phyloP scores from a whole-genome alignment of 2,113 vertebrate species.

The Phoxinus phoxinus region DNA sequence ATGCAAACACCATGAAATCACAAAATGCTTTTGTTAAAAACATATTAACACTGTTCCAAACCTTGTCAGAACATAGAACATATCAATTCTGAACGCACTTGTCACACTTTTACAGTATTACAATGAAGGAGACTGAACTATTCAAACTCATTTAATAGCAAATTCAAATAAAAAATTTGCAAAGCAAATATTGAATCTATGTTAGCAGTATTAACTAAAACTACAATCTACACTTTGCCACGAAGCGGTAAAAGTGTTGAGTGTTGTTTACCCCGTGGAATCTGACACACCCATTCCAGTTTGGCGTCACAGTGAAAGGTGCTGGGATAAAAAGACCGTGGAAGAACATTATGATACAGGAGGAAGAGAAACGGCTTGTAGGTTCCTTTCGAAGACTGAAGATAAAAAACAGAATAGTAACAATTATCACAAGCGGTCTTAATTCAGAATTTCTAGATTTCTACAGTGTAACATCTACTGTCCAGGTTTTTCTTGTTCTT shows the following conservation, averaged over 20 bases:
- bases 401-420: slow-evolving; percentile 32
- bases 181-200: not conserved
- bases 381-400: slow-evolving; percentile 66
- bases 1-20: slow-evolving; percentile 2
- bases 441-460: not conserved
- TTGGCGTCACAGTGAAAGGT: slow-evolving; percentile 88
- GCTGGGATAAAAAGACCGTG: slow-evolving; percentile 75
- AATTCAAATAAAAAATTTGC: not conserved
- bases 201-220: not conserved
- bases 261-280: slow-evolving; percentile 86
- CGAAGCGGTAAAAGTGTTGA: not conserved
- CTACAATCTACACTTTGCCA: not conserved
- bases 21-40: not conserved
- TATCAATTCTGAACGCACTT: not conserved
- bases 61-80: not conserved
- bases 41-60: not conserved
- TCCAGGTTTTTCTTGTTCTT: not conserved
- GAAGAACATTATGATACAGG: slow-evolving; percentile 47
- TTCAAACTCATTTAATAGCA: not conserved
- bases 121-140: not conserved
- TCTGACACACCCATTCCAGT: slow-evolving; percentile 95
- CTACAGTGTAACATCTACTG: not conserved
- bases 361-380: slow-evolving; percentile 57
- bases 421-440: not conserved
- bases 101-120: not conserved